Percentiles rank a stretch among this genome's conserved stretches.
phyloP scores from a whole-genome alignment of 2,797 vertebrate species.

The Taeniopygia guttata region DNA sequence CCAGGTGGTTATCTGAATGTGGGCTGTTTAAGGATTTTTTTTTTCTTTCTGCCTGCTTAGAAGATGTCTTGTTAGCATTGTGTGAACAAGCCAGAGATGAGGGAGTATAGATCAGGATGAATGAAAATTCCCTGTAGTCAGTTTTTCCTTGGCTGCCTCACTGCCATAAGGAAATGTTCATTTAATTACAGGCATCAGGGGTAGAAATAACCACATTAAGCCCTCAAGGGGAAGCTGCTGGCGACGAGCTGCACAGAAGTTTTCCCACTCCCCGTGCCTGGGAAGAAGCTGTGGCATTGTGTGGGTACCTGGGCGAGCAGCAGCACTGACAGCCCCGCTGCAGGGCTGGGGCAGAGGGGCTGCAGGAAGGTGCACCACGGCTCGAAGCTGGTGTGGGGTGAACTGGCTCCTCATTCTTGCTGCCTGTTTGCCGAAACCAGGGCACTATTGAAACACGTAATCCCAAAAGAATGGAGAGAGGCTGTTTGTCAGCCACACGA shows the following conservation, averaged over 20 bases:
- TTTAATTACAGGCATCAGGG: constrained; percentile 62
- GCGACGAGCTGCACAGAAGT: background rate
- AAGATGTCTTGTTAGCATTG: constrained; percentile 23
- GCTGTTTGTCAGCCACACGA: constrained; percentile 20
- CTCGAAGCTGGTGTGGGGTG: background rate
- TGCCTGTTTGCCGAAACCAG: background rate
- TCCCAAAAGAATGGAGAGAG: constrained; percentile 32
- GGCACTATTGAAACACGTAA: constrained; percentile 17
- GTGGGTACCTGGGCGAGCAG: background rate
- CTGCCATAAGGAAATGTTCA: constrained; percentile 54
- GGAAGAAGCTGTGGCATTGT: background rate
- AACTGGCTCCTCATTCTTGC: background rate
- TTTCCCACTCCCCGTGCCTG: background rate
- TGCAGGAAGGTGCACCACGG: background rate
- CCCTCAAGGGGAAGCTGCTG: constrained; percentile 48
- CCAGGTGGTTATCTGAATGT: background rate
- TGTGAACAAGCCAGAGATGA: background rate
- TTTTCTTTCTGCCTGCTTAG: background rate
- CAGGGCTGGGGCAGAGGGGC: background rate
- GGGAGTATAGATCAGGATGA: constrained; percentile 44
- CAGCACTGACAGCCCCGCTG: background rate
- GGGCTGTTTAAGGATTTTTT: background rate
- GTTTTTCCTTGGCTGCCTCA: constrained; percentile 39
- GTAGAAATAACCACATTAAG: constrained; percentile 62
- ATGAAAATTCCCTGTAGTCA: constrained; percentile 56